Percentiles rank a stretch among this genome's conserved stretches.
These are phyloP conservation scores for Cordilura impudica DNA, from an alignment of 2,888 invertebrate species.

Conservation along the genomic window DNA sequence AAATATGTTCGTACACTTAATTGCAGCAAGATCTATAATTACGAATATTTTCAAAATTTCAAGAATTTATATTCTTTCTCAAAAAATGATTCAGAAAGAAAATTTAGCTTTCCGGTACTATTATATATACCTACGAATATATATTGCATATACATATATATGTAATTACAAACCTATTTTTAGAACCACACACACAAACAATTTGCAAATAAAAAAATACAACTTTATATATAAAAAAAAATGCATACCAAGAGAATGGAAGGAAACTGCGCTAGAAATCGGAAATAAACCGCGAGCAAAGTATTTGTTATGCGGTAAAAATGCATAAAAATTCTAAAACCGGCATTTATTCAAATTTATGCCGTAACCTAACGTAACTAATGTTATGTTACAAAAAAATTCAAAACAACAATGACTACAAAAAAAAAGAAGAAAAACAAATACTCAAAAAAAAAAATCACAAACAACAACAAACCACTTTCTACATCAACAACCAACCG, in stretches of 20 bases:
- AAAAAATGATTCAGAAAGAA: background rate
- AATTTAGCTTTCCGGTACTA: background rate
- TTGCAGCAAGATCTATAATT: too few species aligned
- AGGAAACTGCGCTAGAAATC: conserved; percentile 64
- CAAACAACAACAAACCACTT: conserved; percentile 7
- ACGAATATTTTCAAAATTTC: too few species aligned
- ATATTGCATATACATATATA: conserved; percentile 17
- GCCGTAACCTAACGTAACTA: conserved; percentile 70
- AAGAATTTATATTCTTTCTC: too few species aligned
- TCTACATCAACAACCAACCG: conserved; percentile 47
- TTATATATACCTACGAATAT: too few species aligned
- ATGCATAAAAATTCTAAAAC: conserved; percentile 76
- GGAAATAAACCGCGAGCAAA: conserved; percentile 61
- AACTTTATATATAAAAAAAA: conserved; percentile 67
- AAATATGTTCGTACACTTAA: too few species aligned
- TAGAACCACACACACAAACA: conserved; percentile 16
- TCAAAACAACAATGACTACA: background rate
- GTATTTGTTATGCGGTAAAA: conserved; percentile 70
- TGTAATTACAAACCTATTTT: background rate
- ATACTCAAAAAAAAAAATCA: conserved; percentile 24
- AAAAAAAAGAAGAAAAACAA: conserved; percentile 14
- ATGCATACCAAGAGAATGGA: conserved; percentile 51
- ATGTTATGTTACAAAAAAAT: conserved; percentile 70
- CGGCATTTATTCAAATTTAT: conserved; percentile 79
- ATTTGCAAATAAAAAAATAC: conserved; percentile 22